These are phyloP conservation scores for Drosophila prolongata DNA, from an alignment of 2,888 invertebrate species.

Conservation along the genomic window DNA sequence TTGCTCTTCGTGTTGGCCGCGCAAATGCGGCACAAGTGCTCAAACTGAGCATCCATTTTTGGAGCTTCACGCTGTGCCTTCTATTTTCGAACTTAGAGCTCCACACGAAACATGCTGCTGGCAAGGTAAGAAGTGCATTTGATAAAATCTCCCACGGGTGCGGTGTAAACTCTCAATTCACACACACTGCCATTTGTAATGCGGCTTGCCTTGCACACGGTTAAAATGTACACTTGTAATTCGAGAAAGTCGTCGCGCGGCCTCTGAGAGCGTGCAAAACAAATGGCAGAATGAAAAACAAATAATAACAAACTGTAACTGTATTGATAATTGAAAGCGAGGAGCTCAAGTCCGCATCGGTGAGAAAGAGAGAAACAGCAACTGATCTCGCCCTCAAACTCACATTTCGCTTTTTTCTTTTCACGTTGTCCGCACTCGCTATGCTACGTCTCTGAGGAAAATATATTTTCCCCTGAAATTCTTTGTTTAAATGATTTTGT, in stretches of 20 bases:
- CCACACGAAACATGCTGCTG: constrained; percentile 11
- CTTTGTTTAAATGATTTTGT: constrained; percentile 6
- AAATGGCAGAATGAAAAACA: constrained; percentile 57
- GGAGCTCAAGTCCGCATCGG: constrained; percentile 40
- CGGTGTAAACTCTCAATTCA: constrained; percentile 12
- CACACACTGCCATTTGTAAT: constrained; percentile 40
- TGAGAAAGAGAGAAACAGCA: constrained; percentile 33
- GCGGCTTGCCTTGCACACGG: constrained; percentile 64
- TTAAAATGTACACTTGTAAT: constrained; percentile 57
- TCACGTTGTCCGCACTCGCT: constrained; percentile 31
- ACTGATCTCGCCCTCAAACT: constrained; percentile 32
- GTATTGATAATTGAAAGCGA: constrained; percentile 15
- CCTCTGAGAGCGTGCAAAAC: constrained; percentile 44
- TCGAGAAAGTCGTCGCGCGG: constrained; percentile 67
- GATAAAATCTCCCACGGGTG: constrained; percentile 23
- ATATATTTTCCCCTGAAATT: constrained; percentile 12
- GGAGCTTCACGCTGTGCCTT: background rate
- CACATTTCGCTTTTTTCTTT: constrained; percentile 47
- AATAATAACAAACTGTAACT: constrained; percentile 56
- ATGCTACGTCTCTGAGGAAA: constrained; percentile 39
- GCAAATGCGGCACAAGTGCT: constrained; percentile 81
- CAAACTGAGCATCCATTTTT: constrained; percentile 78
- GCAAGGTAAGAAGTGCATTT: constrained; percentile 4
- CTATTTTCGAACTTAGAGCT: constrained; percentile 10
- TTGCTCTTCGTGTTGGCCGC: constrained; percentile 80